A percentile compares a stretch with the other conserved stretches of the same genome.
These are phyloP conservation scores for Eumaeus atala DNA, from an alignment of 1,140 invertebrate genomes.

Conservation along the genomic window DNA sequence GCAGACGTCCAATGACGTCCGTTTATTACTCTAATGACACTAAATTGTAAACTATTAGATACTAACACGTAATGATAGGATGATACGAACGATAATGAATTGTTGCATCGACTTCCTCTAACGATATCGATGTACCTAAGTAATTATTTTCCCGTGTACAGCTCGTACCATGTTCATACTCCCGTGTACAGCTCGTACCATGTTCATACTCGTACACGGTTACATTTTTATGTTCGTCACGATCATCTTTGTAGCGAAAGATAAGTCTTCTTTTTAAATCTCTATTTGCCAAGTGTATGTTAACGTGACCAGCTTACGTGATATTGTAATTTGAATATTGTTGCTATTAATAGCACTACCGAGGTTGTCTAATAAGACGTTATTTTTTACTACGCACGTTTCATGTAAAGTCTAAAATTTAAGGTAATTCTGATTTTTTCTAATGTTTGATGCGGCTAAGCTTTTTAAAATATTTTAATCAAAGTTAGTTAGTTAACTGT, in stretches of 20 bases:
- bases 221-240: slow-evolving; percentile 8
- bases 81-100: slow-evolving; percentile 5
- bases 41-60: slow-evolving; percentile 8
- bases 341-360: slow-evolving; percentile 1
- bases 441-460: no score
- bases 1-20: no score
- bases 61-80: background rate
- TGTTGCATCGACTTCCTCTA: background rate
- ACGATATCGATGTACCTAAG: slow-evolving; percentile 4
- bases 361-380: no score
- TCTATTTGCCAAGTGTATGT: background rate
- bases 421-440: no score
- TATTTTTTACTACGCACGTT: no score
- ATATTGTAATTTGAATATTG: slow-evolving; percentile 4
- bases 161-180: no score
- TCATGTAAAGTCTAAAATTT: no score
- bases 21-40: background rate
- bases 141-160: background rate
- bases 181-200: background rate
- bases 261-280: slow-evolving; percentile 2
- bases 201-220: background rate
- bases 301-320: slow-evolving; percentile 1
- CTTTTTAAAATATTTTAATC: no score
- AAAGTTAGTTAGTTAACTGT: no score
- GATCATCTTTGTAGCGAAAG: background rate